Evolutionary conservation across 2,888 invertebrate species (phyloP), one percentile per base, ranked within the genome.

Genomic region (Hedychridium roseum): DNA sequence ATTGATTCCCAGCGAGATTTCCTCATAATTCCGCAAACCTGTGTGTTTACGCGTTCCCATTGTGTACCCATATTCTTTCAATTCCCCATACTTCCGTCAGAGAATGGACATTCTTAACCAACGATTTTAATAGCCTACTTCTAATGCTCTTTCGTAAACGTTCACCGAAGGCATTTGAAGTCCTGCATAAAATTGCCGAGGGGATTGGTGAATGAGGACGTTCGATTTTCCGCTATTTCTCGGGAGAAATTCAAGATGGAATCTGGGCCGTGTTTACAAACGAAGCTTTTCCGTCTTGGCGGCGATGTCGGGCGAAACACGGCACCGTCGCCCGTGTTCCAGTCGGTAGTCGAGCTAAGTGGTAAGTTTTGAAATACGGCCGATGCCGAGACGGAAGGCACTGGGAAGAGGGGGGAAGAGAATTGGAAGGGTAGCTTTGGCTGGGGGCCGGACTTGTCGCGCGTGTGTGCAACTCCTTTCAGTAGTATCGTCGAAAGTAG

Each of bases 311-410:
- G 28, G 9, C 40, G 36, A 21, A 43, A 46, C 39, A 47, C 18
- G 41, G 16, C 26, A 28, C 40, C 37, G 41, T 50, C 52, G 48
- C 43, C 38, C 55, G 56, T 56, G 59, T 37, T 48, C 48, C 58
- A 48, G 43, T 43, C 26, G 27, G 41, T 34, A 34, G 43, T 43
- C 54, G 32, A 43, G 54, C 58, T 63, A 66, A 68, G 68, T 66
- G 57, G 57, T 54, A 68, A 70, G 61, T 70, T 68, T 62, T 65
- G 64, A 68, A 68, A 70, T 66, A 70, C 51, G 55, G 31, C 43
- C 47, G 43, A 43, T 57, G 47, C 16, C 17, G 40, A n/a, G n/a
- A n/a, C 5, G 23, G 9, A 9, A 23, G 9, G 23, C 9, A 23
- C 9, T 5, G 9, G 23, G 23, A 9, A 9, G 9, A 23, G 9